Evolutionary conservation across 2,888 invertebrate genomes (phyloP), one percentile per base, ranked within the genome.

Genomic region (Drosophila kambysellisi): DNA sequence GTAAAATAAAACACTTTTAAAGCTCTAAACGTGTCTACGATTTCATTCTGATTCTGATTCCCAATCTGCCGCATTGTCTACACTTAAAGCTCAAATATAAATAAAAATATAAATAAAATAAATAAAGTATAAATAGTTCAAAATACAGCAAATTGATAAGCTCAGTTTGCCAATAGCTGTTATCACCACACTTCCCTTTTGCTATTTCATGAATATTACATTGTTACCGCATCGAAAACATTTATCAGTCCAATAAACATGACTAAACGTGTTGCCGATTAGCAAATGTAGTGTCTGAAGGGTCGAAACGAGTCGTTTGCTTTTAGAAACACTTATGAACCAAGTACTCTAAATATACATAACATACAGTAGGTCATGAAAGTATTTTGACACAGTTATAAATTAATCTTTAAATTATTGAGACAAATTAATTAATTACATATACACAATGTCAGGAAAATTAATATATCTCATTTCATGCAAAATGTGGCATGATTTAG

Each of bases 241-340:
- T 4, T 46, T 25, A 46, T 46, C 25, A 25, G 25, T 15, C 0
- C 2, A 25, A 15, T 46, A 15, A 25, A 15, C 4, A 25, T 46
- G 25, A 46, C 46, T 15, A 25, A 20, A 11, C 43, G 43, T 5
- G 43, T 12, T 37, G 43, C 20, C 43, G 11, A 43, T 43, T 43
- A 3, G 3, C 43, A 20, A 20, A 7, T 20, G 12, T 46, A 20
- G 2, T 46, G 20, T 20, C 20, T 12, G n/a, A 37, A 30, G 15
- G 25, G 15, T 20, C 12, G 30, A n/a, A 33, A 43, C 32, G 25
- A 39, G 43, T 43, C 59, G 58, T 70, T 72, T 72, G 72, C 65
- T 71, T 69, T 65, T 66, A 52, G 62, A 59, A 65, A 69, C 70
- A 62, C 69, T 76, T 80, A 74, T 77, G 69, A 76, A 74, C 68